Evolutionary conservation across 2,113 vertebrate species (phyloP).

Genomic region (Dryoscopus gambensis): DNA sequence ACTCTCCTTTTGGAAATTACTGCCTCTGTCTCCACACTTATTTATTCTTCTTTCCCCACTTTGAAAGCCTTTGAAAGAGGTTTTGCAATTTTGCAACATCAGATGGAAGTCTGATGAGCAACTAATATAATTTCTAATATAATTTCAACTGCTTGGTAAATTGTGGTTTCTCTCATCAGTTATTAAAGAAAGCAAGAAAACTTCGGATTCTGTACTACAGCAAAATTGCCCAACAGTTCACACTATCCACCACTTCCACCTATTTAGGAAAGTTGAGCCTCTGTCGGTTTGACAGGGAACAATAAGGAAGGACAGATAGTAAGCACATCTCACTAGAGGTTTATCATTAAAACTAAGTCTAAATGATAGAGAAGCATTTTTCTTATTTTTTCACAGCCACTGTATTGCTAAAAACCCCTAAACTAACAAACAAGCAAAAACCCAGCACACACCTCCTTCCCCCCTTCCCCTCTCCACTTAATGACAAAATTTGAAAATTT

Average conservation of each 20-base stretch:
- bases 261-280: neutral
- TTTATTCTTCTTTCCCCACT: neutral
- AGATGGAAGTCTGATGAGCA: neutral
- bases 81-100: neutral
- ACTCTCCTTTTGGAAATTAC: neutral
- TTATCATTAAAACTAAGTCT: neutral
- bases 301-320: neutral
- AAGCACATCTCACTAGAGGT: neutral
- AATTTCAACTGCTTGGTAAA: neutral
- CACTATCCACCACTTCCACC: neutral
- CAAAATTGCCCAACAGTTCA: neutral
- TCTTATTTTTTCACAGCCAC: neutral
- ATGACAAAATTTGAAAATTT: neutral
- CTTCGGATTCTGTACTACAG: neutral
- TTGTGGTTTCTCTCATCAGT: neutral
- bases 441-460: fast-evolving
- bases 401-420: neutral
- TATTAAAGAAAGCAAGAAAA: neutral
- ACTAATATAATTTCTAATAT: neutral
- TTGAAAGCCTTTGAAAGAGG: neutral
- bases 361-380: neutral
- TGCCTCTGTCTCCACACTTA: neutral
- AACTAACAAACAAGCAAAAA: neutral
- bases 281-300: neutral
- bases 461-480: neutral